phyloP scores from a whole-genome alignment of 2,113 vertebrate species.

The Apaloderma vittatum region DNA sequence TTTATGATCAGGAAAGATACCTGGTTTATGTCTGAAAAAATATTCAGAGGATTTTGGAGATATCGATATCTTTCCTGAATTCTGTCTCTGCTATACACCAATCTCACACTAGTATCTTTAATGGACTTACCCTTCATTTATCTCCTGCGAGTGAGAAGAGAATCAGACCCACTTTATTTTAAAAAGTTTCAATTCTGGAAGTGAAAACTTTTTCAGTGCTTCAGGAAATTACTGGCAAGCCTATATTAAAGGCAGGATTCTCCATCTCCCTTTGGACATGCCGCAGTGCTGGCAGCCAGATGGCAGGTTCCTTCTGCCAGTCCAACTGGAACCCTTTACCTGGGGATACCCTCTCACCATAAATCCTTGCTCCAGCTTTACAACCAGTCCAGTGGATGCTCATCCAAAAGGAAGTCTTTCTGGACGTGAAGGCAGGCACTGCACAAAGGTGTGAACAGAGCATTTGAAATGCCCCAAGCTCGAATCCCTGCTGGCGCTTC shows the following conservation, averaged over 20 bases:
- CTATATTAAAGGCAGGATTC: background rate
- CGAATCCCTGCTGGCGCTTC: background rate
- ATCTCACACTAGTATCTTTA: constrained; percentile 52
- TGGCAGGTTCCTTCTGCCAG: background rate
- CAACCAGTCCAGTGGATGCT: background rate
- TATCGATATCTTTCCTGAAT: constrained; percentile 27
- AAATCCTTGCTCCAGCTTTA: background rate
- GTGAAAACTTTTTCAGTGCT: background rate
- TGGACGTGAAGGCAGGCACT: background rate
- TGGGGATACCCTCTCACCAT: accelerated
- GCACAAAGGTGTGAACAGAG: background rate
- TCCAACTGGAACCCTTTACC: no score
- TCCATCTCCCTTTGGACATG: background rate
- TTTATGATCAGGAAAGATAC: constrained; percentile 63
- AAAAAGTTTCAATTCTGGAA: constrained; percentile 34
- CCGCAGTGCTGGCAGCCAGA: background rate
- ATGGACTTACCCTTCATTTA: constrained; percentile 52
- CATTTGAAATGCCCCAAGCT: background rate
- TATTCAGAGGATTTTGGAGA: constrained; percentile 65
- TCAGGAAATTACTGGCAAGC: background rate
- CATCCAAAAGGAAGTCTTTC: background rate
- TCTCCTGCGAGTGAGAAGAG: constrained; percentile 3
- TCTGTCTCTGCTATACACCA: constrained; percentile 46
- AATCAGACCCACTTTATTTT: constrained; percentile 23
- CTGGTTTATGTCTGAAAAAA: constrained; percentile 49